These are phyloP conservation scores for Linnaemya tessellans DNA, from an alignment of 2,888 invertebrate species.

Conservation along the genomic window DNA sequence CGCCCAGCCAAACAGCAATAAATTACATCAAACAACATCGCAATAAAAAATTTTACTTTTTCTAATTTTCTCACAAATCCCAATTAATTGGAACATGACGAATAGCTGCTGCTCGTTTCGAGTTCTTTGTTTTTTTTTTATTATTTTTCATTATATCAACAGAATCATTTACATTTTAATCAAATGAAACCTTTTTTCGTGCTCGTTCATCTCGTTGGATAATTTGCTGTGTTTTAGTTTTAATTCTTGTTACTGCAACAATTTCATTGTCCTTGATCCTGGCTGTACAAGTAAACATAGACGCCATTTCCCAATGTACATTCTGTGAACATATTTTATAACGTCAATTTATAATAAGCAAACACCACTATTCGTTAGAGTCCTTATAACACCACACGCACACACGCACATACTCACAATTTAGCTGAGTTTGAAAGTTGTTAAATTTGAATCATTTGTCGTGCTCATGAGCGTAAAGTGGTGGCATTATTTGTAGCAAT, in stretches of 20 bases:
- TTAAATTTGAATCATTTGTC: conserved; percentile 70
- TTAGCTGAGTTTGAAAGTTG: conserved; percentile 49
- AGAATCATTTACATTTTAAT: conserved; percentile 70
- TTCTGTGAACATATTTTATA: conserved; percentile 12
- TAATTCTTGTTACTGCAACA: conserved; percentile 17
- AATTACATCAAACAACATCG: conserved; percentile 3
- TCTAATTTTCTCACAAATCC: conserved; percentile 80
- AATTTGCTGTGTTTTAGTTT: conserved; percentile 29
- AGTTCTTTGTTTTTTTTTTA: background rate
- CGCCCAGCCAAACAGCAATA: background rate
- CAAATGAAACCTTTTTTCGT: conserved; percentile 49
- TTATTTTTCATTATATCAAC: conserved; percentile 30
- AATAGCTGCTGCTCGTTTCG: conserved; percentile 28
- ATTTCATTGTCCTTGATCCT: conserved; percentile 67
- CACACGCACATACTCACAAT: background rate
- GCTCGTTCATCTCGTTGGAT: conserved; percentile 29
- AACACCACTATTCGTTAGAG: conserved; percentile 34
- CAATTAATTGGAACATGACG: conserved; percentile 76
- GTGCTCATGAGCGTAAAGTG: conserved; percentile 79
- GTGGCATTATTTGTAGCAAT: conserved; percentile 83
- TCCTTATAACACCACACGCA: conserved; percentile 2
- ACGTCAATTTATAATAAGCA: conserved; percentile 45
- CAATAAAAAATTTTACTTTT: conserved; percentile 15
- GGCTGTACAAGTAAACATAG: conserved; percentile 15
- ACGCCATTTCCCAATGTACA: conserved; percentile 52